Conservation (phyloP, 2,113 vertebrate species). For the Heterochromis multidens region DNA sequence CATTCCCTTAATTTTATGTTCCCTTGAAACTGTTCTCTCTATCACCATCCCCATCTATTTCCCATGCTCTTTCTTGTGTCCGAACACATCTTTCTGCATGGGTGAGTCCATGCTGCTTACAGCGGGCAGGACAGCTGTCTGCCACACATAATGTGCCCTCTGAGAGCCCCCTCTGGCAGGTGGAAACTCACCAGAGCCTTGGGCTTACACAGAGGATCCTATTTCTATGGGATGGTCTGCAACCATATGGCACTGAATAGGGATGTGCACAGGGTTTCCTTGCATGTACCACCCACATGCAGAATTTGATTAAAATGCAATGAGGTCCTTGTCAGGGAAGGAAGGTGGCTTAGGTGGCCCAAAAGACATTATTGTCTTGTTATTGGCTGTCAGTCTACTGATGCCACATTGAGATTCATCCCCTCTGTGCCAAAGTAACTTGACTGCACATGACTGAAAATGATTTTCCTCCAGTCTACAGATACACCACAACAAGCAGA, state of each 20-base stretch:
- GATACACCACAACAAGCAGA: neutral
- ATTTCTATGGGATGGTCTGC: constrained; percentile 43
- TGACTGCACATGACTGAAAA: neutral
- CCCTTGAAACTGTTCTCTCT: neutral
- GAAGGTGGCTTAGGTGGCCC: constrained; percentile 11
- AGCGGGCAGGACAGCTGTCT: constrained; percentile 57
- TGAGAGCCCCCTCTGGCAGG: constrained; percentile 48
- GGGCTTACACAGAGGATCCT: neutral
- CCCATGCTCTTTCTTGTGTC: constrained; percentile 19
- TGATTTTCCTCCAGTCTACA: neutral
- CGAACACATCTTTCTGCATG: constrained; percentile 57
- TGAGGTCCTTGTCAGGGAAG: constrained; percentile 11
- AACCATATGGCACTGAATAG: constrained; percentile 67
- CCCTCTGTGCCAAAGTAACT: neutral
- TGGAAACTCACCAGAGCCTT: constrained; percentile 10
- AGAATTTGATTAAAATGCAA: constrained; percentile 53
- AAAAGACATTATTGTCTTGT: constrained; percentile 47
- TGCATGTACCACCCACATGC: constrained; percentile 42
- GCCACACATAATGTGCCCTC: constrained; percentile 61
- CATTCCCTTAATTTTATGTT: neutral
- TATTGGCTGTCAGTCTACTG: constrained; percentile 28
- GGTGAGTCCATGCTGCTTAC: constrained; percentile 20
- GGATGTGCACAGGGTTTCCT: constrained; percentile 49
- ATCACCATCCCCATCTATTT: neutral
- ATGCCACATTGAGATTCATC: constrained; percentile 14